Evolutionary conservation across 2,888 invertebrate genomes (phyloP).

Genomic region (Apamea crenata): DNA sequence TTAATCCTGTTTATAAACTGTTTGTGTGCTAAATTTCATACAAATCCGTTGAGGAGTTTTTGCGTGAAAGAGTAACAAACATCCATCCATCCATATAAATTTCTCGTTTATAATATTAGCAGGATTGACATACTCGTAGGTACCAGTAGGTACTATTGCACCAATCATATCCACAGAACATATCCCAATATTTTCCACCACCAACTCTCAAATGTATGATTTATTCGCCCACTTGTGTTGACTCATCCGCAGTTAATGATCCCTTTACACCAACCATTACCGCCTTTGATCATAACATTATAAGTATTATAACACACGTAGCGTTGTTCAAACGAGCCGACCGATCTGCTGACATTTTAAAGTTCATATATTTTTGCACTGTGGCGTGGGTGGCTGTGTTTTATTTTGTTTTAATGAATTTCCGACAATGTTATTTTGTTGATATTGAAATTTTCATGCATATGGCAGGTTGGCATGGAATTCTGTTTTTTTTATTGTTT

Average conservation of each 20-base stretch:
- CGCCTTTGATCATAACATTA: conserved; percentile 55
- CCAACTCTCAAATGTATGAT: neutral
- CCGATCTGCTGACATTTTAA: conserved; percentile 57
- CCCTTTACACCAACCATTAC: conserved; percentile 13
- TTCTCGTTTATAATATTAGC: too few species aligned
- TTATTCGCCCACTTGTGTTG: conserved; percentile 6
- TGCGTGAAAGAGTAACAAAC: too few species aligned
- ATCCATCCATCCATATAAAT: too few species aligned
- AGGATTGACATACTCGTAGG: too few species aligned
- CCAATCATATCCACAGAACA: neutral
- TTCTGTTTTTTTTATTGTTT: neutral
- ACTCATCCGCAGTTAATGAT: conserved; percentile 34
- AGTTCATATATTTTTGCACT: conserved; percentile 51
- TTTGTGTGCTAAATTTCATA: too few species aligned
- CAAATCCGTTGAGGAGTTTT: too few species aligned
- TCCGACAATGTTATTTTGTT: neutral
- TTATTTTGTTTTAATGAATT: neutral
- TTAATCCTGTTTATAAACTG: too few species aligned
- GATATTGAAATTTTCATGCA: neutral
- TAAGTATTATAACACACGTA: conserved; percentile 40
- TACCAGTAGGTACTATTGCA: neutral
- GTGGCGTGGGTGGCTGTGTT: neutral
- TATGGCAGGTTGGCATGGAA: neutral
- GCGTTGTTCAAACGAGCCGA: conserved; percentile 24
- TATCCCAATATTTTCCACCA: neutral